Conservation (phyloP, 2,797 vertebrate species). For the Podargus strigoides region DNA sequence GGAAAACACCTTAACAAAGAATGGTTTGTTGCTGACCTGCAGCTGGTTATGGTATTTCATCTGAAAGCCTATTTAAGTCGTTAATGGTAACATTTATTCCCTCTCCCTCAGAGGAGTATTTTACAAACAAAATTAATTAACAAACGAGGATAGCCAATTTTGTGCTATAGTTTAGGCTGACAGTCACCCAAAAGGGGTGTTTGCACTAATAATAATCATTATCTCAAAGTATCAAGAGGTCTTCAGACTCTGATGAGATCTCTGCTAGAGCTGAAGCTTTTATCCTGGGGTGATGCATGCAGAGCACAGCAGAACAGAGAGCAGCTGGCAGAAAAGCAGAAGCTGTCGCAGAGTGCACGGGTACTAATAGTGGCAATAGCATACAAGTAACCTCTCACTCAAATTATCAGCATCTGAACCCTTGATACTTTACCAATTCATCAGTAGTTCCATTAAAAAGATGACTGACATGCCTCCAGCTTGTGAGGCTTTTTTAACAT, state of each 20-base stretch:
- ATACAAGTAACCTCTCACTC: neutral
- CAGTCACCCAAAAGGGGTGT: neutral
- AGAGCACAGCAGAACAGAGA: neutral
- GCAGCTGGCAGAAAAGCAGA: neutral
- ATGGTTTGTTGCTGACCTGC: slow-evolving; percentile 66
- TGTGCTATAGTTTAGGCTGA: slow-evolving; percentile 2
- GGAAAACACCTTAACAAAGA: slow-evolving; percentile 68
- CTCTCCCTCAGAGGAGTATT: slow-evolving; percentile 37
- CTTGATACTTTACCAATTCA: neutral
- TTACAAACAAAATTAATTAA: slow-evolving; percentile 62
- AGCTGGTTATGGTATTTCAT: slow-evolving; percentile 60
- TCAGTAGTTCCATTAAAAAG: neutral
- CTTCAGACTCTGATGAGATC: neutral
- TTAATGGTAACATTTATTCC: slow-evolving; percentile 61
- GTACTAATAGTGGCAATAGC: neutral
- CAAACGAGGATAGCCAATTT: neutral
- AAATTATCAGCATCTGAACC: neutral
- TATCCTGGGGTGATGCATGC: neutral
- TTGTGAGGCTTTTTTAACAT: neutral
- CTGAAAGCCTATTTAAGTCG: slow-evolving; percentile 60
- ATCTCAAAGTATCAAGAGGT: neutral
- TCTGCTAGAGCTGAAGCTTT: neutral
- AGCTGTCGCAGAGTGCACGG: neutral
- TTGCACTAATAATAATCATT: slow-evolving; percentile 42
- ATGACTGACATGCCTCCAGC: neutral